Evolutionary conservation across 2,797 vertebrate genomes (phyloP).

Genomic region (Catamblyrhynchus diadema): DNA sequence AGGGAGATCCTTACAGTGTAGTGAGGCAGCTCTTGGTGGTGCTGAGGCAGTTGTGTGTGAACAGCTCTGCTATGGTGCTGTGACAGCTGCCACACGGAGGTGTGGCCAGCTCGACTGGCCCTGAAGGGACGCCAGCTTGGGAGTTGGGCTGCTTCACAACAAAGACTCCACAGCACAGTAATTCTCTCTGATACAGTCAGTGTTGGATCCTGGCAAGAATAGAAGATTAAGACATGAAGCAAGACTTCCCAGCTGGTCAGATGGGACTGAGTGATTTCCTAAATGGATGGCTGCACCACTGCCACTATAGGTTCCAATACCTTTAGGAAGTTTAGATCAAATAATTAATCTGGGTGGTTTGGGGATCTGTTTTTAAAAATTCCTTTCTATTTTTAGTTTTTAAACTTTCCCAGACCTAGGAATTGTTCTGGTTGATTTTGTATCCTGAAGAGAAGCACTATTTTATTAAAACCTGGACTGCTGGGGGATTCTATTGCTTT

Average conservation of each 20-base stretch:
- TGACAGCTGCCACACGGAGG: background rate
- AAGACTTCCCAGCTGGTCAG: background rate
- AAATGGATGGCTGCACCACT: background rate
- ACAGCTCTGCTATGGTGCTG: background rate
- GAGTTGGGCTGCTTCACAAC: background rate
- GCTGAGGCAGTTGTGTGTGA: background rate
- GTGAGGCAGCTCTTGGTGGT: background rate
- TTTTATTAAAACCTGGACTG: background rate
- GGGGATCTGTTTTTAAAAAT: background rate
- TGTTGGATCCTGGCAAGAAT: background rate
- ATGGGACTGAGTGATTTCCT: background rate
- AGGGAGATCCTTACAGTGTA: fast-evolving
- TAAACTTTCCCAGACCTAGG: background rate
- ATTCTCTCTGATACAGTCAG: background rate
- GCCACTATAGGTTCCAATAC: background rate
- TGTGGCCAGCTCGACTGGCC: background rate
- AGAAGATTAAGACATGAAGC: background rate
- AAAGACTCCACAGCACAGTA: fast-evolving
- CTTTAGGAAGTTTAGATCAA: background rate
- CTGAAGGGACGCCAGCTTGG: background rate
- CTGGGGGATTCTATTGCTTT: background rate
- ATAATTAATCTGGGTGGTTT: background rate
- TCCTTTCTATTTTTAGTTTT: background rate
- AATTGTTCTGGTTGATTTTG: background rate
- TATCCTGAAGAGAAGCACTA: background rate